Evolutionary conservation across 2,888 invertebrate species (phyloP), one percentile per base, ranked within the genome.

Genomic region (Atrina japonica): DNA sequence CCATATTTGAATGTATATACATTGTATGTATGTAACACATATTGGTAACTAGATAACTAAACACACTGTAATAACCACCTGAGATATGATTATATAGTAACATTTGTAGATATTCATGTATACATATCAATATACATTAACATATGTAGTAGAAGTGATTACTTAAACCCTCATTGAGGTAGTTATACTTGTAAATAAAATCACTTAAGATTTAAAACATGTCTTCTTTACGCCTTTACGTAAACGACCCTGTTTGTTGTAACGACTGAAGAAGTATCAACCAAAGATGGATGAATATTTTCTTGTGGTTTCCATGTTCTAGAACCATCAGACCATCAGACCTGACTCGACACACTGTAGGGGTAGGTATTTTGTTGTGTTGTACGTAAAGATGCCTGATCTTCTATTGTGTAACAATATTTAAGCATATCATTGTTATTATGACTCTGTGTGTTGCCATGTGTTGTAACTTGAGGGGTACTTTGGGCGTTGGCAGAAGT

Each of bases 281-380:
- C n/a, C 25, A 58, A 49, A 25, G 18, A 21, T 25, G 45, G 25
- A 1, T 30, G 1, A 14, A 58, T 23, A 40, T 58, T 66, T 40
- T 66, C 50, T 9, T 40, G 40, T 40, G 66, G 66, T 49, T 58
- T 40, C 66, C 59, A 59, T 3, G 66, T 11, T 45, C 29, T 53
- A 2, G 27, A 29, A 21, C 56, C 56, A 23, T 45, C 56, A 27
- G 21, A 27, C 59, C 59, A 50, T 58, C 50, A 58, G 5, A 56
- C 45, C n/a, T 55, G 21, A 30, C 21, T 14, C 5, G 27, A 2
- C 27, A 50, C 52, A 16, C 21, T 40, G 18, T 35, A 29, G 35
- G n/a, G n/a, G n/a, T n/a, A n/a, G n/a, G n/a, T n/a, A n/a, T n/a
- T n/a, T n/a, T n/a, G n/a, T n/a, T n/a, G n/a, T n/a, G n/a, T n/a